phyloP scores from a whole-genome alignment of 1,140 invertebrate genomes.

The Tetraneura akinire region DNA sequence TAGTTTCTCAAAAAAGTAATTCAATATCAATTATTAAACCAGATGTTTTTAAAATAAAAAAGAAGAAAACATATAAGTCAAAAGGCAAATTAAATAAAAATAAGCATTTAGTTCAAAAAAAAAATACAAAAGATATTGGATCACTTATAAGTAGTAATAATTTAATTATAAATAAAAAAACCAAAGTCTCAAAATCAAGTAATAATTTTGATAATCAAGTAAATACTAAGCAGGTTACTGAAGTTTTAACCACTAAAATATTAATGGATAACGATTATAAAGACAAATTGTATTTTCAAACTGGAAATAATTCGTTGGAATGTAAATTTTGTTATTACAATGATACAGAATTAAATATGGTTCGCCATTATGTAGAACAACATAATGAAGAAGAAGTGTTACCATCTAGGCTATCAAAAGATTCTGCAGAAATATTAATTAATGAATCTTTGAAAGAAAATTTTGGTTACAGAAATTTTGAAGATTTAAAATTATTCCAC shows the following conservation, averaged over 20 bases:
- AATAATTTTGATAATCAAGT: not conserved
- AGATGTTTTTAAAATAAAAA: too few relatives aligned
- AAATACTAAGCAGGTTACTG: not conserved
- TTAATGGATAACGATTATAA: not conserved
- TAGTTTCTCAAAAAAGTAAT: not conserved
- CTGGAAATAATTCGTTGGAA: not conserved
- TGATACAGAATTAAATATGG: conserved; percentile 3
- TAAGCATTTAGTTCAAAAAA: not conserved
- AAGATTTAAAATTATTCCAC: not conserved
- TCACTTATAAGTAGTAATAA: conserved; percentile 6
- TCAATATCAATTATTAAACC: not conserved
- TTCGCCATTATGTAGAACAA: conserved; percentile 15
- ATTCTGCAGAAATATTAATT: conserved; percentile 17
- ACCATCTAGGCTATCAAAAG: conserved; percentile 7
- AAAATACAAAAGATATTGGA: not conserved
- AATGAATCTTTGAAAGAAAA: conserved; percentile 26
- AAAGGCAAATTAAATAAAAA: conserved; percentile 8
- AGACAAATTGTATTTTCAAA: conserved; percentile 40
- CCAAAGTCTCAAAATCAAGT: not conserved
- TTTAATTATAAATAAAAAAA: not conserved
- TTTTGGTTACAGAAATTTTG: not conserved
- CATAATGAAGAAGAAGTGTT: conserved; percentile 16
- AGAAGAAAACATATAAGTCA: not conserved
- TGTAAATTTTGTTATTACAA: conserved; percentile 43
- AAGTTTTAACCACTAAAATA: too few relatives aligned